Evolutionary conservation across 2,888 invertebrate species (phyloP).

Genomic region (Stenichneumon culpator): DNA sequence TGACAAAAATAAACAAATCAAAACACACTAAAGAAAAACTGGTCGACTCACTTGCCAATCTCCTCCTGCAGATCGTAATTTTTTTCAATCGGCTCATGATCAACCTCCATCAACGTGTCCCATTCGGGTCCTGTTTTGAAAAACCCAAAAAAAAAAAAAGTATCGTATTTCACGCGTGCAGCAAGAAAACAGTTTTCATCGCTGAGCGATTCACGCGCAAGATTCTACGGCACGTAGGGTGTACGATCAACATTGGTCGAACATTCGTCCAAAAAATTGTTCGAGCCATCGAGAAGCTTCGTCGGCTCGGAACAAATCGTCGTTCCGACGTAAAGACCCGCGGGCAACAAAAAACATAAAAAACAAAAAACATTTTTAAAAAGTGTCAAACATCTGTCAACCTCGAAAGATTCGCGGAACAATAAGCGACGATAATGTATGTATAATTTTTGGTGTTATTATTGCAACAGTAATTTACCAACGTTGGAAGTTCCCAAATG

Average conservation of each 20-base stretch:
- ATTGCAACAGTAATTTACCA: slow-evolving; percentile 75
- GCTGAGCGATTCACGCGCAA: too few species aligned
- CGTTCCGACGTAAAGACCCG: neutral
- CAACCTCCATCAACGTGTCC: slow-evolving; percentile 85
- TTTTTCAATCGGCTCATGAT: slow-evolving; percentile 86
- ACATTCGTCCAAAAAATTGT: too few species aligned
- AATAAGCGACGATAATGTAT: neutral
- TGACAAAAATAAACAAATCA: neutral
- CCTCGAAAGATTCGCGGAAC: slow-evolving; percentile 57
- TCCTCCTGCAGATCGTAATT: slow-evolving; percentile 87
- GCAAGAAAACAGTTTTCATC: too few species aligned
- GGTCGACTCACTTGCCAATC: slow-evolving; percentile 86
- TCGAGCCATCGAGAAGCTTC: too few species aligned
- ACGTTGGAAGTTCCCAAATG: slow-evolving; percentile 81
- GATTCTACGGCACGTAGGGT: too few species aligned
- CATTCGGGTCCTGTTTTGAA: slow-evolving; percentile 80
- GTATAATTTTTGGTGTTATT: neutral
- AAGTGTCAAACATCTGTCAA: slow-evolving; percentile 79
- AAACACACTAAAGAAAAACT: slow-evolving; percentile 6
- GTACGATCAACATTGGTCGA: too few species aligned
- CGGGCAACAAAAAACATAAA: slow-evolving; percentile 13
- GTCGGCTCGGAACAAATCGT: neutral
- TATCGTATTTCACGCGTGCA: slow-evolving; percentile 1
- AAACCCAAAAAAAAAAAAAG: neutral
- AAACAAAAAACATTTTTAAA: slow-evolving; percentile 24